Evolutionary conservation across 1,140 invertebrate species (phyloP), one percentile per base, ranked within the genome.

Genomic region (Cydia strobilella): DNA sequence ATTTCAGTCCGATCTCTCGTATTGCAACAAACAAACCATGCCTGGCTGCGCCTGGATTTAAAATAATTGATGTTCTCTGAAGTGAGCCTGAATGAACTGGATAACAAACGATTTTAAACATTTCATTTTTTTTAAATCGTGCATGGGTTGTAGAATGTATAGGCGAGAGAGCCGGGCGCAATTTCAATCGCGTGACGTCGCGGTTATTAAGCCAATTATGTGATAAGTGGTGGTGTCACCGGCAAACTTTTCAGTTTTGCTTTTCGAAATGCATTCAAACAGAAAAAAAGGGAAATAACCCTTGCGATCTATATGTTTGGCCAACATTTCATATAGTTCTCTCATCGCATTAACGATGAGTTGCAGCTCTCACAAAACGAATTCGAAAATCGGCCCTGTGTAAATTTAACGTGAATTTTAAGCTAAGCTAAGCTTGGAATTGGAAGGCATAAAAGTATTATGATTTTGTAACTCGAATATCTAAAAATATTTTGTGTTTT

Each of bases 1-100:
- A 74, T 75, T 76, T 74, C 66, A 72, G 74, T 75, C 75, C 74
- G 76, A 76, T 78, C 69, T 65, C 76, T 76, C 73, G 75, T 75
- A 76, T 51, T 42, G 72, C 45, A 54, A 66, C 20, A 69, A 69
- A 69, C 65, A 69, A 69, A 69, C 65, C 42, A 69, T 69, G 65
- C 27, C 65, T 69, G 59, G 71, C 51, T 63, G 48, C 75, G 59
- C 63, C 51, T 71, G 59, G 76, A 48, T 23, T 59, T 74, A 71
- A 80, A 80, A 80, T 80, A 80, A 80, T 80, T 80, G 77, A 80
- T 80, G 75, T 72, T 77, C 76, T 77, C 79, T 78, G 69, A 77
- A 74, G 51, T 75, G 75, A 74, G 76, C 72, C 27, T 75, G 76
- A 78, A 78, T 77, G 72, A 75, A 75, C 69, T 69, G 71, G 79